Evolutionary conservation across 2,888 invertebrate genomes (phyloP).

Genomic region (Brachypalpus laphriformis): DNA sequence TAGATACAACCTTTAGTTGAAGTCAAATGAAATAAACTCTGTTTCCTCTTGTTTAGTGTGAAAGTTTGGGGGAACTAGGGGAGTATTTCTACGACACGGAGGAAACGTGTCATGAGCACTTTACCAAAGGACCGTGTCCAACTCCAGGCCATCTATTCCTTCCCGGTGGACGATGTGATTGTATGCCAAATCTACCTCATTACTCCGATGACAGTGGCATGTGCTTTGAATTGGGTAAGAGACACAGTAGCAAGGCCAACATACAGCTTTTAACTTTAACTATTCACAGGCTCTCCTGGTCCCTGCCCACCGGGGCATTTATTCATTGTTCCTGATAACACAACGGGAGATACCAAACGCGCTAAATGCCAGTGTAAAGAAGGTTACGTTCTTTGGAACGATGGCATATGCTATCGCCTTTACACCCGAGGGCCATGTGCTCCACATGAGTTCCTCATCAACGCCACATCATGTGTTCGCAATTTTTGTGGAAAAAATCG

Average conservation of each 20-base stretch:
- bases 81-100: conserved; percentile 85
- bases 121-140: conserved; percentile 91
- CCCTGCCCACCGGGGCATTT: conserved; percentile 90
- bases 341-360: conserved; percentile 76
- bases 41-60: conserved; percentile 83
- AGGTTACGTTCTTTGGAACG: conserved; percentile 86
- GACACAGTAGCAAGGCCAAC: not conserved
- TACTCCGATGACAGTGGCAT: conserved; percentile 87
- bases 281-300: conserved; percentile 87
- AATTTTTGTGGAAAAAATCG: conserved; percentile 90
- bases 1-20: conserved; percentile 30
- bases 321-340: conserved; percentile 84
- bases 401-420: conserved; percentile 89
- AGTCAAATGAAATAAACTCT: not conserved
- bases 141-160: conserved; percentile 90
- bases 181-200: conserved; percentile 88
- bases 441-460: conserved; percentile 87
- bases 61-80: conserved; percentile 83
- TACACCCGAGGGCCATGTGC: conserved; percentile 92
- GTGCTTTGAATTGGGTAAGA: conserved; percentile 90
- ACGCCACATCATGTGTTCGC: conserved; percentile 87
- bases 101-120: conserved; percentile 91
- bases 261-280: not conserved
- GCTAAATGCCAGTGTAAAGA: conserved; percentile 89
- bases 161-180: conserved; percentile 89